Evolutionary conservation across 2,888 invertebrate species (phyloP).

Genomic region (Eurytoma adleriae): DNA sequence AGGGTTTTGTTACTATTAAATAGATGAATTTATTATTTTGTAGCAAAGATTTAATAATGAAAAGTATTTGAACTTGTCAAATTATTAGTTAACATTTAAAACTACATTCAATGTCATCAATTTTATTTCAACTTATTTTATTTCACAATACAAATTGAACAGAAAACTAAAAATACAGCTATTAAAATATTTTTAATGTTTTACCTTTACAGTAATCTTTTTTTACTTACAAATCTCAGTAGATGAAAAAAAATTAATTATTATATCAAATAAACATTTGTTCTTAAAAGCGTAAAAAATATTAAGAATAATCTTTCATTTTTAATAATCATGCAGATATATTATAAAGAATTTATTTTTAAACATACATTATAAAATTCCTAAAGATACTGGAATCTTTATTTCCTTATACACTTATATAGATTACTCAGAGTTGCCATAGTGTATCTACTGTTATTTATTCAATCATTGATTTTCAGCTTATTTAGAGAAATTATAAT

Average conservation of each 20-base stretch:
- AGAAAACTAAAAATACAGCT: not conserved
- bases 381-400: not conserved
- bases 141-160: not conserved
- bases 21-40: not conserved
- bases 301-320: too few relatives aligned
- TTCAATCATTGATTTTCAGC: constrained; percentile 11
- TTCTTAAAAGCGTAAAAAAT: not conserved
- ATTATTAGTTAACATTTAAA: not conserved
- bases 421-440: not conserved
- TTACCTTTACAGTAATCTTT: too few relatives aligned
- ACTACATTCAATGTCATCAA: constrained; percentile 1
- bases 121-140: not conserved
- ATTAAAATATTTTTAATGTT: not conserved
- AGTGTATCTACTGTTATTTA: constrained; percentile 5
- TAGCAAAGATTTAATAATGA: not conserved
- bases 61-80: not conserved
- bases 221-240: too few relatives aligned
- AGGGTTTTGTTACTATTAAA: not conserved
- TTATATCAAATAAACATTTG: too few relatives aligned
- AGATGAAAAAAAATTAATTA: too few relatives aligned
- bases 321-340: too few relatives aligned
- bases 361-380: too few relatives aligned
- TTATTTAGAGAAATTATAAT: constrained; percentile 14
- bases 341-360: too few relatives aligned
- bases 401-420: not conserved